phyloP scores from a whole-genome alignment of 53 echinoderm and acorn worm genomes.

The Actinopyga echinites region DNA sequence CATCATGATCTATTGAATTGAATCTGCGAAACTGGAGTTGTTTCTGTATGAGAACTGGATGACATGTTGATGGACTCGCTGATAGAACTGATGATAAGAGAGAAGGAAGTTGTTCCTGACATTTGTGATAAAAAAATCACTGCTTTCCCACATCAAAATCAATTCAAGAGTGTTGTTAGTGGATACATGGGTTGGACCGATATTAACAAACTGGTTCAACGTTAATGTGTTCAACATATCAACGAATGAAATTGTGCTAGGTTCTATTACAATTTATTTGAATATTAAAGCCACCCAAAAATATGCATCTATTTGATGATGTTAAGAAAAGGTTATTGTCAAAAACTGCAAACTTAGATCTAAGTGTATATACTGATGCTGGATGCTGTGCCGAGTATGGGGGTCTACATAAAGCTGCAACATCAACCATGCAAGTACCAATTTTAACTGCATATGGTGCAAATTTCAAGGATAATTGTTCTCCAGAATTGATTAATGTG shows the following conservation, averaged over 20 bases:
- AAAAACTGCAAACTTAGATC: too few relatives aligned
- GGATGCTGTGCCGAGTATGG: too few relatives aligned
- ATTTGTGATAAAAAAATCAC: constrained; percentile 17
- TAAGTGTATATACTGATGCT: too few relatives aligned
- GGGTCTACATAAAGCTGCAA: neutral
- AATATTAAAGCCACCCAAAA: too few relatives aligned
- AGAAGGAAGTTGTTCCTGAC: constrained; percentile 8
- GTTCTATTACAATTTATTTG: too few relatives aligned
- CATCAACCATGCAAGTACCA: neutral
- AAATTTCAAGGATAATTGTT: neutral
- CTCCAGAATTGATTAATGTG: neutral
- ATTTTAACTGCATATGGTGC: neutral
- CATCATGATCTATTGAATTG: constrained; percentile 15
- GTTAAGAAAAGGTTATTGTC: too few relatives aligned
- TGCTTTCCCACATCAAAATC: constrained; percentile 2
- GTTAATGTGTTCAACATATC: too few relatives aligned
- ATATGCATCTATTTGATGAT: too few relatives aligned
- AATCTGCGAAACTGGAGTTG: constrained; percentile 27
- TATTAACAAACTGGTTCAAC: too few relatives aligned
- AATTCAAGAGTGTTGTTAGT: constrained; percentile 22
- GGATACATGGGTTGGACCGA: neutral
- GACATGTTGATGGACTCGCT: constrained; percentile 16
- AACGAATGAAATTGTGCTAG: too few relatives aligned
- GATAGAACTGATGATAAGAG: neutral
- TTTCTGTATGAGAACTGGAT: constrained; percentile 7